phyloP scores from a whole-genome alignment of 2,113 vertebrate species.

The Gambusia affinis region DNA sequence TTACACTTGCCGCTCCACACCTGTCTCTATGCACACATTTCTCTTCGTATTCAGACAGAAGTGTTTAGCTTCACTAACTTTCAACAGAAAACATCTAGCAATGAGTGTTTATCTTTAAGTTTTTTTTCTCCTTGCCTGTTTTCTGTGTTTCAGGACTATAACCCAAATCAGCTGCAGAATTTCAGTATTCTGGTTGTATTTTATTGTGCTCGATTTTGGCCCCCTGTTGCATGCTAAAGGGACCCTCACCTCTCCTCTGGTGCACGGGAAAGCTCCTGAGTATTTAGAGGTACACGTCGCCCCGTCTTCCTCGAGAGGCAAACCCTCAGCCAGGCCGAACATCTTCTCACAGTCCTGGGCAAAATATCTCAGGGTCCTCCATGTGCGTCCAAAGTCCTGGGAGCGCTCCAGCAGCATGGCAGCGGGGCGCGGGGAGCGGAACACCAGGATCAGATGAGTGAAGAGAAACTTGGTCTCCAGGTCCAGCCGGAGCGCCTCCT shows the following conservation, averaged over 20 bases:
- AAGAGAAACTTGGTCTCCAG: constrained; percentile 92
- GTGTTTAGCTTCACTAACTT: no score
- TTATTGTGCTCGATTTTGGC: no score
- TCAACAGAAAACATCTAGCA: no score
- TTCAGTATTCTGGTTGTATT: no score
- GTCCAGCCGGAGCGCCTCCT: constrained; percentile 88
- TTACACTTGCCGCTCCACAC: no score
- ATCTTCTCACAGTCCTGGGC: constrained; percentile 85
- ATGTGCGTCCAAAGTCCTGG: constrained; percentile 87
- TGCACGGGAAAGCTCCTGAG: constrained; percentile 68
- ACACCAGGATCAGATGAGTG: constrained; percentile 94
- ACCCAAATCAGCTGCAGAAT: no score
- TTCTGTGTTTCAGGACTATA: no score
- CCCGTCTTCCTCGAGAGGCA: constrained; percentile 24
- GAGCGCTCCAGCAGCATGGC: constrained; percentile 94
- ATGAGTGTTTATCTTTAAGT: no score
- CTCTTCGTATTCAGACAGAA: no score
- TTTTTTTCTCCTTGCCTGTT: no score
- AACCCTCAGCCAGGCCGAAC: constrained; percentile 87
- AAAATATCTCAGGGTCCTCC: constrained; percentile 90
- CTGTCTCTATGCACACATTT: no score
- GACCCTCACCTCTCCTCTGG: constrained; percentile 65
- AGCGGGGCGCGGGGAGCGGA: constrained; percentile 90
- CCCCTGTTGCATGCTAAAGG: no score
- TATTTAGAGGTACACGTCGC: constrained; percentile 68